Conservation (phyloP, 1,140 invertebrate genomes). For the Camponotus pennsylvanicus region DNA sequence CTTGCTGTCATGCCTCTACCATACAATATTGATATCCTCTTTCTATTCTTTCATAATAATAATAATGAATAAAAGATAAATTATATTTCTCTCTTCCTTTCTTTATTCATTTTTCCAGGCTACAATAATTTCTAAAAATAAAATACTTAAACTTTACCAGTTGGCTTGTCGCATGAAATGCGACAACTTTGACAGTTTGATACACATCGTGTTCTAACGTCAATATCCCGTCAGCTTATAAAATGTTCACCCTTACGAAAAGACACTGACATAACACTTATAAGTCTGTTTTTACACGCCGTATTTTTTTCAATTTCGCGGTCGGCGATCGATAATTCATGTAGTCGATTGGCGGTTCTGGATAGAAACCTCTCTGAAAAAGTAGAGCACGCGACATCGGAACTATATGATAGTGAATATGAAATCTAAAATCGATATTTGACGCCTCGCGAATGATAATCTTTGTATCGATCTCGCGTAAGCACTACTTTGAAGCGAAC, state of each 20-base stretch:
- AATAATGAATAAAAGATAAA: no score
- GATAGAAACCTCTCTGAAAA: constrained; percentile 44
- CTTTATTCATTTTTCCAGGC: no score
- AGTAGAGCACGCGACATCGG: constrained; percentile 61
- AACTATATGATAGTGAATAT: constrained; percentile 50
- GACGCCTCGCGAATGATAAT: constrained; percentile 33
- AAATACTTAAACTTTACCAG: no score
- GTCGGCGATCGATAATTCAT: constrained; percentile 65
- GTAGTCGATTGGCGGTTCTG: constrained; percentile 58
- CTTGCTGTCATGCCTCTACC: no score
- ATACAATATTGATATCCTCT: no score
- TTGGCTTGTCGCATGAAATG: no score
- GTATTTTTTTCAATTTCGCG: constrained; percentile 35
- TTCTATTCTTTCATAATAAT: no score
- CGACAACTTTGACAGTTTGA: no score
- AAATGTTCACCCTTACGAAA: neutral
- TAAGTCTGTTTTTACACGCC: neutral
- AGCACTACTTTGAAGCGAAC: constrained; percentile 32
- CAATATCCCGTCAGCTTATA: no score
- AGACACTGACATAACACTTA: neutral
- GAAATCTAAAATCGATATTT: constrained; percentile 74
- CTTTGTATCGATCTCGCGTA: constrained; percentile 51
- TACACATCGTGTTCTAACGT: no score
- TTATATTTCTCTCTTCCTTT: no score
- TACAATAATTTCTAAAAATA: no score